A percentile compares a stretch with the other conserved stretches of the same genome.
Conservation (phyloP, 2,888 invertebrate species). For the Ischnura elegans region DNA sequence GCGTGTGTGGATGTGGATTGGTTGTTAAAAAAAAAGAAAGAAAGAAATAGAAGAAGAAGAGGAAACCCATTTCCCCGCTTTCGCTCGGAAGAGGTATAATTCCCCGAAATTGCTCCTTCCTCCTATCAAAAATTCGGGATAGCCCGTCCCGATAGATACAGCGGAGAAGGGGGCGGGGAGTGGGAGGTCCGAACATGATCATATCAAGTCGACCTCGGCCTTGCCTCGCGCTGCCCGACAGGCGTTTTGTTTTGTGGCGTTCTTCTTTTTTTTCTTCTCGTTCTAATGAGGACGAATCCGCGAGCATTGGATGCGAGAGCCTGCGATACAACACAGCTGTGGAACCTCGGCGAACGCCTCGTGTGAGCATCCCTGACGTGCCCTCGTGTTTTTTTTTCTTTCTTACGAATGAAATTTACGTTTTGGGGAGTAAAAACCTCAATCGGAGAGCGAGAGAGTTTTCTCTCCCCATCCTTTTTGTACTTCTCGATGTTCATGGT, state of each 20-base stretch:
- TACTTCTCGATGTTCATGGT: conserved; percentile 17
- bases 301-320: not conserved
- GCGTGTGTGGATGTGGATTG: too few relatives aligned
- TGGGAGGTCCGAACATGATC: not conserved
- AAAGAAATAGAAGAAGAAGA: not conserved
- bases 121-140: not conserved
- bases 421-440: not conserved
- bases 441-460: not conserved
- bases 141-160: not conserved
- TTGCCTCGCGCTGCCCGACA: not conserved
- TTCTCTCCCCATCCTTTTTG: not conserved
- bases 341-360: not conserved
- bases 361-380: not conserved
- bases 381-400: not conserved
- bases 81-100: conserved; percentile 12
- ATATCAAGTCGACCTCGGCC: conserved; percentile 8
- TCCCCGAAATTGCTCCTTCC: not conserved
- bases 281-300: not conserved
- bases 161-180: not conserved
- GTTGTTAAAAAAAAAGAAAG: too few relatives aligned
- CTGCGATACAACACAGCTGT: too few relatives aligned
- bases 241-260: not conserved
- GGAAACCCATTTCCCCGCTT: not conserved
- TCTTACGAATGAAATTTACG: not conserved
- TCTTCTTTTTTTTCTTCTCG: not conserved